These are phyloP conservation scores for Hipparchia sbordonii DNA, from an alignment of 2,888 invertebrate species.

Conservation along the genomic window DNA sequence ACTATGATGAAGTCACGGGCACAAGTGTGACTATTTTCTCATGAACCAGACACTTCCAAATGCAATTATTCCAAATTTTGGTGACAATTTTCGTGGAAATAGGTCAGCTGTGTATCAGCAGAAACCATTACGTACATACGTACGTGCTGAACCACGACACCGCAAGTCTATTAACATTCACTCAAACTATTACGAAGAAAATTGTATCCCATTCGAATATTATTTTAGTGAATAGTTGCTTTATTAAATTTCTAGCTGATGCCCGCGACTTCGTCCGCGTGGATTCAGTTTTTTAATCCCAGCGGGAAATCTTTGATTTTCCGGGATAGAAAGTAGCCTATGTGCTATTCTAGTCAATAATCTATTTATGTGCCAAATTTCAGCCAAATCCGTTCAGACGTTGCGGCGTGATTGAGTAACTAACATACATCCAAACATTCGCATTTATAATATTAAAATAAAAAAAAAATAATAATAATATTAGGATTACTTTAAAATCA, in stretches of 20 bases:
- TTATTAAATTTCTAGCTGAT: not conserved
- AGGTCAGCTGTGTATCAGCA: not conserved
- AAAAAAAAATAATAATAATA: too few relatives aligned
- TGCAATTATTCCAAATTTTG: not conserved
- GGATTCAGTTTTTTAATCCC: too few relatives aligned
- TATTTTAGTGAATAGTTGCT: not conserved
- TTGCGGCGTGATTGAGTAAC: too few relatives aligned
- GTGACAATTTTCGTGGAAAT: conserved; percentile 3
- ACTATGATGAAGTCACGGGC: too few relatives aligned
- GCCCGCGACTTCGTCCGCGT: not conserved
- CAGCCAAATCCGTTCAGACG: too few relatives aligned
- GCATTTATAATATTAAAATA: too few relatives aligned
- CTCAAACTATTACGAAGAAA: not conserved
- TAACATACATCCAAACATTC: too few relatives aligned
- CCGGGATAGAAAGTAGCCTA: too few relatives aligned
- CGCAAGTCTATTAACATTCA: conserved; percentile 1
- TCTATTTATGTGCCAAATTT: too few relatives aligned
- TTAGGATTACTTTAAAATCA: too few relatives aligned
- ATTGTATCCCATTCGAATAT: not conserved
- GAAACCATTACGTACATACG: not conserved
- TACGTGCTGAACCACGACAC: not conserved
- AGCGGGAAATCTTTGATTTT: too few relatives aligned
- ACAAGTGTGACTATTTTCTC: not conserved
- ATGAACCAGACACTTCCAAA: not conserved
- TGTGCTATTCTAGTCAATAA: too few relatives aligned